phyloP scores from a whole-genome alignment of 1,140 invertebrate genomes.

The Caenorhabditis tropicalis region DNA sequence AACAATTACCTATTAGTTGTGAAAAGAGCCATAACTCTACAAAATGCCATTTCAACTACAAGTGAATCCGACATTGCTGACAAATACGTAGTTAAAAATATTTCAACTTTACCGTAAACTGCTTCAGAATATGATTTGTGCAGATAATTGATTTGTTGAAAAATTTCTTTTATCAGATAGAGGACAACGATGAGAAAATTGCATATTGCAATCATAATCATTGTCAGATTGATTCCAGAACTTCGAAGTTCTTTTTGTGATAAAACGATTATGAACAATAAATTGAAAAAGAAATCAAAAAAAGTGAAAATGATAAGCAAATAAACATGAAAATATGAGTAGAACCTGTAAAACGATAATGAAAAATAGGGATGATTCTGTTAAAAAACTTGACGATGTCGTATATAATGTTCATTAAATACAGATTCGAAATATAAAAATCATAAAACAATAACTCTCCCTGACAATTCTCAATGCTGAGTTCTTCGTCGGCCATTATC shows the following conservation, averaged over 20 bases:
- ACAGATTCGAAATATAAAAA: not conserved
- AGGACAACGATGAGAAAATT: not conserved
- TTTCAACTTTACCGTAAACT: not conserved
- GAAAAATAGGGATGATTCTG: not conserved
- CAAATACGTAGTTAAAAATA: not conserved
- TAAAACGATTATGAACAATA: not conserved
- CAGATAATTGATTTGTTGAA: not conserved
- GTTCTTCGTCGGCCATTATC: not conserved
- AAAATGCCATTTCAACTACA: not conserved
- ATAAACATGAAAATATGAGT: not conserved
- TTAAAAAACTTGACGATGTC: not conserved
- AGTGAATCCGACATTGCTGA: not conserved
- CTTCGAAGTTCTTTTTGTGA: not conserved
- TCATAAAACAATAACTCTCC: not conserved
- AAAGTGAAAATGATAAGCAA: not conserved
- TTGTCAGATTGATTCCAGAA: not conserved
- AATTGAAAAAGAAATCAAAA: not conserved
- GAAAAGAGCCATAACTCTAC: not conserved
- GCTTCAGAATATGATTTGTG: not conserved
- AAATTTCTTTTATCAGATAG: not conserved
- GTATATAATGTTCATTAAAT: not conserved
- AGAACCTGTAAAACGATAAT: not conserved
- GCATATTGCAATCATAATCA: not conserved
- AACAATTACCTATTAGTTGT: not conserved
- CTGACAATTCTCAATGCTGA: not conserved